Conservation (phyloP, 37 sponge, comb jelly and placozoan genomes). For the Diacarnus erythraeanus region DNA sequence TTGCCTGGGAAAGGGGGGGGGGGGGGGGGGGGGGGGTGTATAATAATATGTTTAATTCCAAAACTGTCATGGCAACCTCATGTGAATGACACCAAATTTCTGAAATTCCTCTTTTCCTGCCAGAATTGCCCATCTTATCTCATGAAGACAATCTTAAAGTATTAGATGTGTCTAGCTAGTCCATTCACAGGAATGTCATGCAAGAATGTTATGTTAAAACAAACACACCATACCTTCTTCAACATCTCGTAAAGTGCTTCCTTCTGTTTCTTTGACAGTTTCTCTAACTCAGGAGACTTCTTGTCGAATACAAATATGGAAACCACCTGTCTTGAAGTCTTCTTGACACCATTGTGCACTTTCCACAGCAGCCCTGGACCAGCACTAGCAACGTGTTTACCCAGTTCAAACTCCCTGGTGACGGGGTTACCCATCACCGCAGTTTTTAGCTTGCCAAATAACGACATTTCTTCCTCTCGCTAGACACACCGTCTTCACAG, state of each 20-base stretch:
- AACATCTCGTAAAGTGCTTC: constrained; percentile 62
- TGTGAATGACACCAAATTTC: too few species aligned
- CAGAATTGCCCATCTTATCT: too few species aligned
- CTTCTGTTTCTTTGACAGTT: constrained; percentile 64
- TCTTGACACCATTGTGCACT: constrained; percentile 63
- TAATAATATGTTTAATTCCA: too few species aligned
- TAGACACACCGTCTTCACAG: constrained; percentile 27
- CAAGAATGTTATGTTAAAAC: too few species aligned
- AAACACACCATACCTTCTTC: constrained; percentile 12
- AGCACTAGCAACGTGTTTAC: constrained; percentile 73
- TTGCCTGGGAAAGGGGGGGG: too few species aligned
- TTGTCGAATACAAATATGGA: constrained; percentile 78
- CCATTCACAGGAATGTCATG: too few species aligned
- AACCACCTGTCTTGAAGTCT: constrained; percentile 70
- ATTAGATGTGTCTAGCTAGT: too few species aligned
- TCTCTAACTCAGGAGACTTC: constrained; percentile 63
- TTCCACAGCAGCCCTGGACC: constrained; percentile 84
- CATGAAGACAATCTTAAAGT: too few species aligned
- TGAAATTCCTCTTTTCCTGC: too few species aligned
- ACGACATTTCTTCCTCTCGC: constrained; percentile 68
- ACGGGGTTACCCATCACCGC: constrained; percentile 86
- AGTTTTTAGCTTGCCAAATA: constrained; percentile 68
- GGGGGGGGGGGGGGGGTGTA: too few species aligned
- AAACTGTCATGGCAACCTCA: too few species aligned
- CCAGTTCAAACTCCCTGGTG: constrained; percentile 75